Conservation (phyloP, 2,113 vertebrate species). For the Hyperopisus bebe region DNA sequence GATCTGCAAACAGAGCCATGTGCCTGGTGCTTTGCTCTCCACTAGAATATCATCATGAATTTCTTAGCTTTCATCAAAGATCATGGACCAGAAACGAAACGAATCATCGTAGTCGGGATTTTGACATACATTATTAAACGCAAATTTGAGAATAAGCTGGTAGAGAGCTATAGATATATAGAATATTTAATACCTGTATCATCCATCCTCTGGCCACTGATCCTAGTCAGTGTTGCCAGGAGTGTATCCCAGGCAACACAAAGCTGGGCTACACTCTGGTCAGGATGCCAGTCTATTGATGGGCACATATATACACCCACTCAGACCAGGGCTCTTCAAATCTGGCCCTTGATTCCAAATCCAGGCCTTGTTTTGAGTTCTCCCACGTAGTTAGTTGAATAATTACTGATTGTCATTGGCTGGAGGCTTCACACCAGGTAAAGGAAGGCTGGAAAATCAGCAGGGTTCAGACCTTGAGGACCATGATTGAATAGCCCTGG, state of each 20-base stretch:
- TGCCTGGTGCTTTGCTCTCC: background rate
- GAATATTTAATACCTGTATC: background rate
- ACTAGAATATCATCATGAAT: background rate
- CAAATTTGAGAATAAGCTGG: background rate
- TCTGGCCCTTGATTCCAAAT: too few relatives aligned
- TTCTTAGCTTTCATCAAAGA: background rate
- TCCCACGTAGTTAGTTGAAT: too few relatives aligned
- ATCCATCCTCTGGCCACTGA: background rate
- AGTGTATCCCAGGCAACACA: background rate
- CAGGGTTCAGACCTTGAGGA: too few relatives aligned
- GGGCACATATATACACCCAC: background rate
- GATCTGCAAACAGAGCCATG: background rate
- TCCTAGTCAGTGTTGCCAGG: background rate
- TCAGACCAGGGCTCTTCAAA: too few relatives aligned
- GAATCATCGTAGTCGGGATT: background rate
- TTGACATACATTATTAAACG: background rate
- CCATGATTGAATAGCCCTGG: too few relatives aligned
- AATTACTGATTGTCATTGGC: too few relatives aligned
- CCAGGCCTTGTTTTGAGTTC: too few relatives aligned
- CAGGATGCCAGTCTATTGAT: background rate
- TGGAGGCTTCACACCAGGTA: too few relatives aligned
- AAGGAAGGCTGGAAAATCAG: too few relatives aligned
- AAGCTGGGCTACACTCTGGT: background rate
- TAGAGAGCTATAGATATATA: background rate
- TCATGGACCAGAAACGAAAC: background rate